A percentile compares a stretch with the other conserved stretches of the same genome.
Conservation (phyloP, 2,797 vertebrate genomes). For the Myotis pilosus region DNA sequence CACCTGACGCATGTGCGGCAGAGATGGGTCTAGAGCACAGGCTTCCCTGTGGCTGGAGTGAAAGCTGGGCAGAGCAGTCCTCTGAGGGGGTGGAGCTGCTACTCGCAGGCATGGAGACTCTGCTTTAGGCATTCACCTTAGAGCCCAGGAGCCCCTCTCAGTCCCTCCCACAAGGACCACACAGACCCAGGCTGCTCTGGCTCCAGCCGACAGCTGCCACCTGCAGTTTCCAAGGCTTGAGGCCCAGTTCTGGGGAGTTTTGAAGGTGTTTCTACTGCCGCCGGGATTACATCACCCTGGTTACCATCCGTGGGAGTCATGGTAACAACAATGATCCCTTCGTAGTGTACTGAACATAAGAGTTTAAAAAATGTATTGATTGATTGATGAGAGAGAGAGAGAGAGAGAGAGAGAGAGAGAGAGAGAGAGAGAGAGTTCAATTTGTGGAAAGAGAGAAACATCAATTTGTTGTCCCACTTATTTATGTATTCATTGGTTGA, state of each 20-base stretch:
- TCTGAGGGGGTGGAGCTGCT: neutral
- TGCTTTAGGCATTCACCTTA: neutral
- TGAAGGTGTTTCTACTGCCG: neutral
- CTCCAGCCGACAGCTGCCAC: neutral
- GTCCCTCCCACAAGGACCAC: neutral
- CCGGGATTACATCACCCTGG: neutral
- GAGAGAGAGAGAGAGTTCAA: neutral
- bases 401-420: neutral
- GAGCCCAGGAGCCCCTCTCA: neutral
- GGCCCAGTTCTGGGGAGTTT: neutral
- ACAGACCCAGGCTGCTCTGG: neutral
- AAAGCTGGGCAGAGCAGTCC: neutral
- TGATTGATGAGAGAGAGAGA: neutral
- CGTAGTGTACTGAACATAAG: neutral
- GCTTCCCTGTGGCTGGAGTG: neutral
- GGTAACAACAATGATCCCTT: neutral
- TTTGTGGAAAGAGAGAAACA: neutral
- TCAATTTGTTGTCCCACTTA: neutral
- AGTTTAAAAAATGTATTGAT: neutral
- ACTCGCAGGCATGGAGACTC: neutral
- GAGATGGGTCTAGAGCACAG: neutral
- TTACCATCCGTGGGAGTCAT: neutral
- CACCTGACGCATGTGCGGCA: neutral
- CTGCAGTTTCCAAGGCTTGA: neutral
- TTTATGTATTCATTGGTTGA: neutral